phyloP scores from a whole-genome alignment of 2,113 vertebrate genomes.

The Choloepus hoffmanni region DNA sequence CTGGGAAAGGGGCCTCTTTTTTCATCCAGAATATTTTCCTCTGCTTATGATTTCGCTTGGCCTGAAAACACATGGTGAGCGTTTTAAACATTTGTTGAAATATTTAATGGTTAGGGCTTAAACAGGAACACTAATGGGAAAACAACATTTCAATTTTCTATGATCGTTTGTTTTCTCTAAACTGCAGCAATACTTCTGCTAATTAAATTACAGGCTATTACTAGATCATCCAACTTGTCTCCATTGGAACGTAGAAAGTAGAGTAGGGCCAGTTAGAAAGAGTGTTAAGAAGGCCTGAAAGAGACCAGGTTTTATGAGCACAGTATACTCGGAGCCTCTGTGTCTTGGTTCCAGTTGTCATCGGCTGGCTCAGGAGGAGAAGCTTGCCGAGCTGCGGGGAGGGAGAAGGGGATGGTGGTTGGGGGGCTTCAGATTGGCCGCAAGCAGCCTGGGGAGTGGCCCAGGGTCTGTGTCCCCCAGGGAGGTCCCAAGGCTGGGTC shows the following conservation, averaged over 20 bases:
- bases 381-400: background rate
- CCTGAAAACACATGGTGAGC: background rate
- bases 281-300: background rate
- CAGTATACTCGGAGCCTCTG: fast-evolving
- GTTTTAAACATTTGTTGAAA: background rate
- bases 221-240: background rate
- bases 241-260: background rate
- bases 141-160: slow-evolving; percentile 27
- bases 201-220: slow-evolving; percentile 60
- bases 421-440: background rate
- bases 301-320: background rate
- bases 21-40: slow-evolving; percentile 4
- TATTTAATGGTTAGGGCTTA: slow-evolving; percentile 57
- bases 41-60: background rate
- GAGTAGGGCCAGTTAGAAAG: background rate
- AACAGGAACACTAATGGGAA: slow-evolving; percentile 55
- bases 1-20: background rate
- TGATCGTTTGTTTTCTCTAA: slow-evolving; percentile 64
- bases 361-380: background rate
- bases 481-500: background rate
- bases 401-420: background rate
- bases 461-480: background rate
- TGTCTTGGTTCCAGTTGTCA: background rate
- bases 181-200: background rate
- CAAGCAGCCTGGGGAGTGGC: fast-evolving